phyloP scores from a whole-genome alignment of 2,113 vertebrate species.

The Centropus unirufus region DNA sequence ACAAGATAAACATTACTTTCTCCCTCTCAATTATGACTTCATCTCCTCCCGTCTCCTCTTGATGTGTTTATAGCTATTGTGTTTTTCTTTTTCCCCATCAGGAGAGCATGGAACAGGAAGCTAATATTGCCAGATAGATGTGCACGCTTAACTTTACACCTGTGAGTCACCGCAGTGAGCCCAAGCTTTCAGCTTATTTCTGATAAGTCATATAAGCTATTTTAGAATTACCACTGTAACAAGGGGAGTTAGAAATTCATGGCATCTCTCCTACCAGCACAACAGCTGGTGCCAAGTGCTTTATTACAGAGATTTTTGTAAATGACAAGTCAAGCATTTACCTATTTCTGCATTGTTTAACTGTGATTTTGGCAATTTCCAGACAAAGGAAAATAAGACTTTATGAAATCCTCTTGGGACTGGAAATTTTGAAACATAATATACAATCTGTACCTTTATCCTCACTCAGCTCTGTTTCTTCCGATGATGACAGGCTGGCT shows the following conservation, averaged over 20 bases:
- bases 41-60: conserved; percentile 39
- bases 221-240: not conserved
- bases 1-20: conserved; percentile 49
- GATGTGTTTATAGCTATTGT: conserved; percentile 21
- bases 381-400: not conserved
- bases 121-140: not conserved
- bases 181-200: not conserved
- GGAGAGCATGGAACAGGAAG: not conserved
- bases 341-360: conserved; percentile 20
- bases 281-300: not conserved
- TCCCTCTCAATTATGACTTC: conserved; percentile 28
- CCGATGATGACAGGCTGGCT: conserved; percentile 42
- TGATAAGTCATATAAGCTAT: not conserved
- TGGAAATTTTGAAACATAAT: not conserved
- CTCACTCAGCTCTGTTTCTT: conserved; percentile 37
- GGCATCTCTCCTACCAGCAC: not conserved
- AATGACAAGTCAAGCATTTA: conserved; percentile 19
- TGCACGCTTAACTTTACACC: not conserved
- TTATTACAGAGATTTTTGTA: not conserved
- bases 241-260: not conserved
- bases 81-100: not conserved
- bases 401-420: not conserved
- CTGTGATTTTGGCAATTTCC: conserved; percentile 6
- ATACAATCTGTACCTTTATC: conserved; percentile 71
- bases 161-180: not conserved